Evolutionary conservation across 2,888 invertebrate genomes (phyloP).

Genomic region (Timema cristinae): DNA sequence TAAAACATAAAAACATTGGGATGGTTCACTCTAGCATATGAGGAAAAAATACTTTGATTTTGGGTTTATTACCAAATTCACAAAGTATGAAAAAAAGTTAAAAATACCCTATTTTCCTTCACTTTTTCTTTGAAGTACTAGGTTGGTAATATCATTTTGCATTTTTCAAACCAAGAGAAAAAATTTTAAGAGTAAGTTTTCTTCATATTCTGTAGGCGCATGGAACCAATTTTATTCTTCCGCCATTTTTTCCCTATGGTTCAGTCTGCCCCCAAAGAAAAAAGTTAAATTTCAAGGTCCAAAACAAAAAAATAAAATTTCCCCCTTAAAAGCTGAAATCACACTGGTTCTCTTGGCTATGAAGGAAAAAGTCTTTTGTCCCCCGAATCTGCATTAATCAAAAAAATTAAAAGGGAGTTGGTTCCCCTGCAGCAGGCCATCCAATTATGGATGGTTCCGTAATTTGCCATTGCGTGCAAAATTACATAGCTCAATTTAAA

Average conservation of each 20-base stretch:
- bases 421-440: no score
- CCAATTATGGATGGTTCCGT: no score
- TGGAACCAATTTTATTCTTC: neutral
- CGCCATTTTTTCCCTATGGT: conserved; percentile 9
- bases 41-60: neutral
- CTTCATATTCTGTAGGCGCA: neutral
- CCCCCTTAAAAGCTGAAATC: neutral
- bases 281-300: neutral
- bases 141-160: conserved; percentile 7
- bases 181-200: neutral
- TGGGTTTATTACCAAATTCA: no score
- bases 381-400: no score
- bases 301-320: neutral
- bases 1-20: no score
- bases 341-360: conserved; percentile 12
- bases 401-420: no score
- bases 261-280: neutral
- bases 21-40: conserved; percentile 9
- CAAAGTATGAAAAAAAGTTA: neutral
- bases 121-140: conserved; percentile 5
- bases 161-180: neutral
- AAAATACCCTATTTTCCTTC: neutral
- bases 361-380: no score
- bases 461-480: no score
- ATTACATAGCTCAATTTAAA: no score